phyloP scores from a whole-genome alignment of 2,888 invertebrate genomes.

The Acanthosoma haemorrhoidale region DNA sequence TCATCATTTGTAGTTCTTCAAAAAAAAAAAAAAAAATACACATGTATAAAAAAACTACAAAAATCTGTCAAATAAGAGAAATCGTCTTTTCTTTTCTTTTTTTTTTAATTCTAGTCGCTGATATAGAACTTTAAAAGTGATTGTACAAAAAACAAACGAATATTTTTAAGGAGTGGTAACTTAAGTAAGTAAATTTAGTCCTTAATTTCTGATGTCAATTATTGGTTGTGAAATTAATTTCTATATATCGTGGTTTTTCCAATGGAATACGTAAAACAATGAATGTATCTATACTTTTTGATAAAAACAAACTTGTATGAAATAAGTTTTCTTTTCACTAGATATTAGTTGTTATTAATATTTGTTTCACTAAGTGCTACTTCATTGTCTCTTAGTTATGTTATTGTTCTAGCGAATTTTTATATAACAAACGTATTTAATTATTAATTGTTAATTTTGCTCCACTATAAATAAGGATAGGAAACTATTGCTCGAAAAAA shows the following conservation, averaged over 20 bases:
- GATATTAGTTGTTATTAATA: constrained; percentile 16
- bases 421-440: constrained; percentile 14
- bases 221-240: constrained; percentile 30
- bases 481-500: constrained; percentile 29
- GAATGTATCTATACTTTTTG: constrained; percentile 24
- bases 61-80: background rate
- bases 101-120: constrained; percentile 15
- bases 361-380: constrained; percentile 16
- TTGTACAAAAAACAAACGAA: constrained; percentile 21
- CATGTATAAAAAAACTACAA: background rate
- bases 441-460: too few species aligned
- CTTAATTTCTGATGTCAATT: constrained; percentile 29
- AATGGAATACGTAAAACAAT: constrained; percentile 25
- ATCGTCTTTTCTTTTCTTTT: constrained; percentile 13
- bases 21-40: background rate
- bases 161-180: constrained; percentile 24
- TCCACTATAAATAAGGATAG: constrained; percentile 27
- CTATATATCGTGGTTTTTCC: constrained; percentile 22
- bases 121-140: constrained; percentile 9
- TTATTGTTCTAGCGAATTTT: constrained; percentile 25
- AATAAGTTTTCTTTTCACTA: constrained; percentile 1
- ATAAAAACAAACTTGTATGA: background rate
- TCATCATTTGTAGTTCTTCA: constrained; percentile 23
- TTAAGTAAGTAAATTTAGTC: constrained; percentile 23
- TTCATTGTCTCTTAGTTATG: constrained; percentile 8